Evolutionary conservation across 2,113 vertebrate genomes (phyloP).

Genomic region (Paratilapia polleni): DNA sequence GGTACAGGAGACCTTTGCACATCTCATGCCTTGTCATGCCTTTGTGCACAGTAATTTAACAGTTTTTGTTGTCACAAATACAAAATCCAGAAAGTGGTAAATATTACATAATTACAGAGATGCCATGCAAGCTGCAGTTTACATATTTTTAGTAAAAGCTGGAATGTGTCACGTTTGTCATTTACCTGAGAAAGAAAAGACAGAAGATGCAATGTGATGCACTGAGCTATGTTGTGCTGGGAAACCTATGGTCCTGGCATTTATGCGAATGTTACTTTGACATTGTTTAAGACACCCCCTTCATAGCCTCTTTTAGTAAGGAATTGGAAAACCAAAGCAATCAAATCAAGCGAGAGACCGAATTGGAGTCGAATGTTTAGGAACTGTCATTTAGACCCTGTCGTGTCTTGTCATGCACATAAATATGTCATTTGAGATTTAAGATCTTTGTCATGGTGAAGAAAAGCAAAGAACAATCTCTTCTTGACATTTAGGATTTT

Average conservation of each 20-base stretch:
- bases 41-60: background rate
- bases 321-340: background rate
- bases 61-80: background rate
- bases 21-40: background rate
- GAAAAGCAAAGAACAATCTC: background rate
- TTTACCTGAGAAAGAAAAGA: background rate
- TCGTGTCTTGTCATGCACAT: too few species aligned
- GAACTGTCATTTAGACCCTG: background rate
- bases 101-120: background rate
- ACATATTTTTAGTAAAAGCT: background rate
- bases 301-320: background rate
- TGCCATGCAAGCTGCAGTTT: background rate
- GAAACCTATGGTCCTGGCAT: too few species aligned
- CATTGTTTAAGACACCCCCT: background rate
- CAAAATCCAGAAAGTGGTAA: background rate
- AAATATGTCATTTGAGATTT: too few species aligned
- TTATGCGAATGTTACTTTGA: background rate
- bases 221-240: too few species aligned
- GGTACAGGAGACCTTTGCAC: background rate
- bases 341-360: background rate
- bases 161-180: background rate
- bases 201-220: too few species aligned
- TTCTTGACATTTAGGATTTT: too few species aligned
- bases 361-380: background rate
- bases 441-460: too few species aligned